Percentiles rank a stretch among this genome's conserved stretches.
Conservation (phyloP, 2,797 vertebrate species). For the Ispidina picta region DNA sequence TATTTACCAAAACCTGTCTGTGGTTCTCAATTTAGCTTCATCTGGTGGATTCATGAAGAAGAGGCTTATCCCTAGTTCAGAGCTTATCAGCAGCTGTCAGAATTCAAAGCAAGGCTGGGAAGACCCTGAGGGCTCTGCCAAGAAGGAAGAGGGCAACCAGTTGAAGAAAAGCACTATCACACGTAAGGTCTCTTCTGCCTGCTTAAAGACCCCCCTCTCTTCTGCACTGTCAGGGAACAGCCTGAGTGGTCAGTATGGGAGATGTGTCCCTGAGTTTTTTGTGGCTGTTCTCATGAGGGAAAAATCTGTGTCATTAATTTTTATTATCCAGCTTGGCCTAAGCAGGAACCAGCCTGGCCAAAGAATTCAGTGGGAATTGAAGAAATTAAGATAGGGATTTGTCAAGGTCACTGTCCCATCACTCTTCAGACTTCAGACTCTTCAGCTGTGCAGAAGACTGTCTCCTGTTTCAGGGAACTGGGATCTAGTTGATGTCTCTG, state of each 20-base stretch:
- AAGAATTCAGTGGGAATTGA: constrained; percentile 18
- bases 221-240: not conserved
- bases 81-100: constrained; percentile 62
- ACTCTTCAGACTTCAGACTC: constrained; percentile 29
- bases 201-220: not conserved
- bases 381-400: not conserved
- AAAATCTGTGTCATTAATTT: not conserved
- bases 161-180: not conserved
- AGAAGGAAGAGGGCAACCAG: not conserved
- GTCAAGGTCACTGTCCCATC: constrained; percentile 7
- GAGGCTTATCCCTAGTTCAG: constrained; percentile 61
- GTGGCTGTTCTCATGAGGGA: not conserved
- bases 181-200: constrained; percentile 23
- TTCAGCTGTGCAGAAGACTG: not conserved
- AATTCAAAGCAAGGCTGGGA: constrained; percentile 27
- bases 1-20: not conserved
- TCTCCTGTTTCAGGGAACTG: not conserved
- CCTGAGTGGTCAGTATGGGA: not conserved
- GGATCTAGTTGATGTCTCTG: not conserved
- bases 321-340: not conserved
- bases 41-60: constrained; percentile 35
- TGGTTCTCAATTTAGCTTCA: constrained; percentile 15
- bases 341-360: not conserved
- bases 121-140: not conserved
- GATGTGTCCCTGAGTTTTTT: not conserved